Conservation (phyloP, 1,140 invertebrate species). For the Tribolium castaneum region DNA sequence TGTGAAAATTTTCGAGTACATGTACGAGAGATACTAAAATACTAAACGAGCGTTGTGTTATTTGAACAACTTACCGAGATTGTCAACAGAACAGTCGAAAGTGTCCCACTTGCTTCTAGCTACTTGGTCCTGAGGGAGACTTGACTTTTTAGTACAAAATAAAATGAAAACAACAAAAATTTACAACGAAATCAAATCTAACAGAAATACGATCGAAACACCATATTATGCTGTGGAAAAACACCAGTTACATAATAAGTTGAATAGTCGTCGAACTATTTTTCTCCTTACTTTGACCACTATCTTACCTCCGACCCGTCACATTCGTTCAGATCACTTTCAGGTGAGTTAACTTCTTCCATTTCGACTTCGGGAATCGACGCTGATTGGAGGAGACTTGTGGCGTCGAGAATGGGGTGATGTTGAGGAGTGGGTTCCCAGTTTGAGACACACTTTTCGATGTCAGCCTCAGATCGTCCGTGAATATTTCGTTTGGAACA, state of each 20-base stretch:
- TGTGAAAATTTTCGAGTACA: neutral
- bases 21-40: neutral
- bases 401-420: constrained; percentile 79
- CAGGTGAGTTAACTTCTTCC: constrained; percentile 67
- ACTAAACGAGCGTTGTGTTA: neutral
- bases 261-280: constrained; percentile 1
- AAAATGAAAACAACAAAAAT: constrained; percentile 43
- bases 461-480: constrained; percentile 81
- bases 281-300: constrained; percentile 42
- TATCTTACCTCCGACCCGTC: constrained; percentile 63
- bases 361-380: constrained; percentile 71
- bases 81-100: constrained; percentile 72
- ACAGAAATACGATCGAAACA: constrained; percentile 25
- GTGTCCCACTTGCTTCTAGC: constrained; percentile 74
- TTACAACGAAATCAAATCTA: constrained; percentile 45
- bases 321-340: constrained; percentile 64
- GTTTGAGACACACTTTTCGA: constrained; percentile 78
- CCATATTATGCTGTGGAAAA: constrained; percentile 24
- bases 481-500: constrained; percentile 90
- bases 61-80: constrained; percentile 69
- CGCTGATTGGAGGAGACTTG: constrained; percentile 80
- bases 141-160: constrained; percentile 53
- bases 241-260: constrained; percentile 14
- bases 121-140: constrained; percentile 61
- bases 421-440: constrained; percentile 84